These are phyloP conservation scores for Telmatochromis bifrenatus DNA, from an alignment of 2,113 vertebrate genomes.

Conservation along the genomic window DNA sequence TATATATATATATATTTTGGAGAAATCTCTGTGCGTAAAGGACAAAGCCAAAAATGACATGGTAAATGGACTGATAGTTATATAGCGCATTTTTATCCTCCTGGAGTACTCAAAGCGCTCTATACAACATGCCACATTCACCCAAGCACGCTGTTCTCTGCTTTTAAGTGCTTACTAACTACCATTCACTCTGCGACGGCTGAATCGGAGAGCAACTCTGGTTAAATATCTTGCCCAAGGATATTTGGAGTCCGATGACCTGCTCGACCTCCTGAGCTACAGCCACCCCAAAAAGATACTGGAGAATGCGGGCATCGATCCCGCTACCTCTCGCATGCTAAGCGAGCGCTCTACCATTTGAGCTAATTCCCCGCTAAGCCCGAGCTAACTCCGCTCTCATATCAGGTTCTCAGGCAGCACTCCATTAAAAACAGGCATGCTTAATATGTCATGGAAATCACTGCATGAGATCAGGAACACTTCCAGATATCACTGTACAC, in stretches of 20 bases:
- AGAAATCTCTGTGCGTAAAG: not conserved
- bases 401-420: not conserved
- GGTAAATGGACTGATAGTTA: not conserved
- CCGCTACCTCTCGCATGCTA: constrained; percentile 74
- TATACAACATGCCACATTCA: not conserved
- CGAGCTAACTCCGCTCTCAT: fast-evolving
- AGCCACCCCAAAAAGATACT: not conserved
- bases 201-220: not conserved
- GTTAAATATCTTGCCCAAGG: not conserved
- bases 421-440: fast-evolving
- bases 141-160: fast-evolving
- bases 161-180: not conserved
- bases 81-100: not conserved
- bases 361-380: constrained; percentile 48
- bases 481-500: not conserved
- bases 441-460: not conserved
- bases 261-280: not conserved
- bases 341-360: constrained; percentile 77
- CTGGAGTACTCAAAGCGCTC: not conserved
- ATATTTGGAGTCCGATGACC: not conserved
- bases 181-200: not conserved
- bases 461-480: not conserved
- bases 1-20: not conserved
- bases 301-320: constrained; percentile 59
- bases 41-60: not conserved